Evolutionary conservation across 2,888 invertebrate genomes (phyloP).

Genomic region (Cantharis flavilabris): DNA sequence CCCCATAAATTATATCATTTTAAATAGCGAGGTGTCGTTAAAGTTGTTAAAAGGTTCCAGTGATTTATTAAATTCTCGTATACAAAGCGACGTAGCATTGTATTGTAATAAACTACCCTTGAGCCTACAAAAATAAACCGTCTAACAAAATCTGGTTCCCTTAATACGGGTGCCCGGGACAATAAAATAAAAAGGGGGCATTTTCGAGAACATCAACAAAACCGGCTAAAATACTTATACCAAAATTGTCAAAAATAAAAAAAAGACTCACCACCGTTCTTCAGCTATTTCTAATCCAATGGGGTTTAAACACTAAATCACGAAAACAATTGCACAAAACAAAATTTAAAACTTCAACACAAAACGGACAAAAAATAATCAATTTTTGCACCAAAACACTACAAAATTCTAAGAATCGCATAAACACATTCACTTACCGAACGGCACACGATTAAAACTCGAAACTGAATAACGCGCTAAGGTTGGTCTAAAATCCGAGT

Average conservation of each 20-base stretch:
- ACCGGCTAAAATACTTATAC: not conserved
- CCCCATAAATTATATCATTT: not conserved
- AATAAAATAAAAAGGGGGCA: not conserved
- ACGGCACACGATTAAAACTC: constrained; percentile 1
- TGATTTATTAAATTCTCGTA: not conserved
- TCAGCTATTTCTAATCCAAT: not conserved
- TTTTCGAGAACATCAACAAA: not conserved
- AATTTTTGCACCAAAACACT: not conserved
- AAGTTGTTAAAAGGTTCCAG: not conserved
- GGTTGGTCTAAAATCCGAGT: constrained; percentile 25
- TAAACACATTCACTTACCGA: not conserved
- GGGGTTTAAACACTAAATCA: not conserved
- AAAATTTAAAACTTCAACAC: not conserved
- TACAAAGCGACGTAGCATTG: not conserved
- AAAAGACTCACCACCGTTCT: not conserved
- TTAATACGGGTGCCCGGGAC: not conserved
- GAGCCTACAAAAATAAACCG: not conserved
- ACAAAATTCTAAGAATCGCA: not conserved
- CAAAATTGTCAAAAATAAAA: not conserved
- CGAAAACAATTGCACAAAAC: not conserved
- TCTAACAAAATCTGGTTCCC: not conserved
- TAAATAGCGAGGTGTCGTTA: not conserved
- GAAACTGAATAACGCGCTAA: not conserved
- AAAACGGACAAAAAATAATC: not conserved
- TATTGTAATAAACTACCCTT: not conserved